These are phyloP conservation scores for Alectoris magna DNA, from an alignment of 2,797 vertebrate genomes.

Conservation along the genomic window DNA sequence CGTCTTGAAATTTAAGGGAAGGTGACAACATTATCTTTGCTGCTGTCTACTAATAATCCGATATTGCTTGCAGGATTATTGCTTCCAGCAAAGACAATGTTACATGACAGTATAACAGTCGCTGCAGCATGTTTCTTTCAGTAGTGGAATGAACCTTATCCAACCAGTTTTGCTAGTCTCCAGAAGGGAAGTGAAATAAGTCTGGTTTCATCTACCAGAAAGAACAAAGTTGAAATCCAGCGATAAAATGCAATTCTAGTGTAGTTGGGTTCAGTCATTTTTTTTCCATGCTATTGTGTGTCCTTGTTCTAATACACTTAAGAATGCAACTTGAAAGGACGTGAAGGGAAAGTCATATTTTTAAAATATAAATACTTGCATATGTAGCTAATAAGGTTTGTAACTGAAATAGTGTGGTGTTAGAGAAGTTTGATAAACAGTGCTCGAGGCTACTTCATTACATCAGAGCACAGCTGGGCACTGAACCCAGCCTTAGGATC, in stretches of 20 bases:
- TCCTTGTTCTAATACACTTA: slow-evolving; percentile 54
- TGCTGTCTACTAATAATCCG: background rate
- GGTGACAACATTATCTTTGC: background rate
- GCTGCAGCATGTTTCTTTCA: background rate
- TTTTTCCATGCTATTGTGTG: background rate
- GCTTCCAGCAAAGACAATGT: background rate
- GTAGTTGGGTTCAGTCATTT: background rate
- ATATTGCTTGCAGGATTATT: background rate
- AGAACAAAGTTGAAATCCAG: slow-evolving; percentile 3
- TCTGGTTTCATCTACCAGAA: background rate
- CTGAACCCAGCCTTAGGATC: background rate
- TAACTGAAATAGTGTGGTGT: slow-evolving; percentile 35
- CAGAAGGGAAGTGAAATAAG: background rate
- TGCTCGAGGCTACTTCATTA: slow-evolving; percentile 56
- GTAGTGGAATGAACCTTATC: background rate
- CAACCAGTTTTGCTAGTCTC: background rate
- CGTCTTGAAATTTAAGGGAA: background rate
- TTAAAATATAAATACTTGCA: slow-evolving; percentile 60
- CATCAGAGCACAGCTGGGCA: slow-evolving; percentile 43
- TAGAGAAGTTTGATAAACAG: slow-evolving; percentile 55
- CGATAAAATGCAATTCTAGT: background rate
- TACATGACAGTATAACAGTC: background rate
- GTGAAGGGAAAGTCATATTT: slow-evolving; percentile 52
- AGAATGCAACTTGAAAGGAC: slow-evolving; percentile 63
- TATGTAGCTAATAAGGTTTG: slow-evolving; percentile 57